Percentiles rank a stretch among this genome's conserved stretches.
Conservation (phyloP, 2,888 invertebrate species). For the Polietes domitor region DNA sequence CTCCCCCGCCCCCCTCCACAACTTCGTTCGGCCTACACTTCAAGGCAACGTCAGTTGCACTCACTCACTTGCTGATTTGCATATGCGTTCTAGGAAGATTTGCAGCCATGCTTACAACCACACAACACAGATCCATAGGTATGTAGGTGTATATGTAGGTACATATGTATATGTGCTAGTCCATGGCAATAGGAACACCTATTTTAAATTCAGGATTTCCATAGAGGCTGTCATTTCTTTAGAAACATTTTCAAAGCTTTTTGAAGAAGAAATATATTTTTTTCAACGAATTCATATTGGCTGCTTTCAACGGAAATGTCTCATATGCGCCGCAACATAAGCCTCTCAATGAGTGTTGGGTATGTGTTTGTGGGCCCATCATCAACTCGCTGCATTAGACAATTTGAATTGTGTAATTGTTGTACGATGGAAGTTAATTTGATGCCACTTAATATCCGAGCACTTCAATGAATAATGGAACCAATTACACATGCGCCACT, state of each 20-base stretch:
- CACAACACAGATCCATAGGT: too few relatives aligned
- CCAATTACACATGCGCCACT: constrained; percentile 66
- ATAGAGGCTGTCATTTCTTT: too few relatives aligned
- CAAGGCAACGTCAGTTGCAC: background rate
- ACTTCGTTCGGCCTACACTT: background rate
- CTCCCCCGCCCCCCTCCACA: background rate
- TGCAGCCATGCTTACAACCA: too few relatives aligned
- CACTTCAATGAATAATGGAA: constrained; percentile 65
- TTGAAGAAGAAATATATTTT: too few relatives aligned
- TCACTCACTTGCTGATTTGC: constrained; percentile 8
- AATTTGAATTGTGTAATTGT: constrained; percentile 65
- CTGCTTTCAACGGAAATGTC: too few relatives aligned
- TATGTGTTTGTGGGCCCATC: background rate
- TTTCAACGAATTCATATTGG: too few relatives aligned
- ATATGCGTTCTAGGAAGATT: constrained; percentile 1
- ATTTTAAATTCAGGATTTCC: too few relatives aligned
- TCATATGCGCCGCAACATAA: too few relatives aligned
- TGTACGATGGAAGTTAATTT: constrained; percentile 64
- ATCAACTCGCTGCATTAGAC: constrained; percentile 51
- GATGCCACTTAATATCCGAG: constrained; percentile 65
- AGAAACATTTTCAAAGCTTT: too few relatives aligned
- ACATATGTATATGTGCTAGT: background rate
- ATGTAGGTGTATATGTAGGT: background rate
- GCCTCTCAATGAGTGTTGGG: background rate
- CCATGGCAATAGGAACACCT: too few relatives aligned